Conservation (phyloP, 2,797 vertebrate genomes). For the Tarsius wallacei region DNA sequence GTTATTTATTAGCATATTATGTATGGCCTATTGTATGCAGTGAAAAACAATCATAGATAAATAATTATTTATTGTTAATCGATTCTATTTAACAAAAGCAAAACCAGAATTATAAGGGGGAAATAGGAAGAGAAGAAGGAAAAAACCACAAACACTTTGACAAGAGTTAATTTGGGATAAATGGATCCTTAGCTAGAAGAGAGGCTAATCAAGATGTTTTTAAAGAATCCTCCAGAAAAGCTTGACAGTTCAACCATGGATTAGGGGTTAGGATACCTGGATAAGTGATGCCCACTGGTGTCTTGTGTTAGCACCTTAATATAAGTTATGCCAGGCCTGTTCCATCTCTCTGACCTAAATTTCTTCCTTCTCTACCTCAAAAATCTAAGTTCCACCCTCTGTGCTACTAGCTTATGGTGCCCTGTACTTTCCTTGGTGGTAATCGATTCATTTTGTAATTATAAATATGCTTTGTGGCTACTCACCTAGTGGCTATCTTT, state of each 20-base stretch:
- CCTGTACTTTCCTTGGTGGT: neutral
- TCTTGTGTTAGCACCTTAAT: neutral
- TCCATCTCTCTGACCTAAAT: neutral
- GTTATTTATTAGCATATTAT: neutral
- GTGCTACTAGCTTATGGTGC: neutral
- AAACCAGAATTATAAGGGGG: neutral
- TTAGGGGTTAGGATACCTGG: neutral
- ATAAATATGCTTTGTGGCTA: neutral
- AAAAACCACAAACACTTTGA: neutral
- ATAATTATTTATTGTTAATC: neutral
- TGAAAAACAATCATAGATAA: neutral
- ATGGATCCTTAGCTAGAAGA: neutral
- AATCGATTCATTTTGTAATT: neutral
- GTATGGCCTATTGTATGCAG: neutral
- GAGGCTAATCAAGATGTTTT: neutral
- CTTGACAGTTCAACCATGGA: neutral
- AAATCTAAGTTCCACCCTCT: neutral
- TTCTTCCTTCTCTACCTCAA: neutral
- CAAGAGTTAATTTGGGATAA: neutral
- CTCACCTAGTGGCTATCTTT: neutral
- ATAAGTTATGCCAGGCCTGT: neutral
- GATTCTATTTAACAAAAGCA: conserved; percentile 27
- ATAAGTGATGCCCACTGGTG: rapidly evolving
- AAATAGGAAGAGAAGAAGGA: neutral
- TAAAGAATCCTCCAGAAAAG: neutral